phyloP scores from a whole-genome alignment of 2,797 vertebrate species.

The Leptatherina wallacei region DNA sequence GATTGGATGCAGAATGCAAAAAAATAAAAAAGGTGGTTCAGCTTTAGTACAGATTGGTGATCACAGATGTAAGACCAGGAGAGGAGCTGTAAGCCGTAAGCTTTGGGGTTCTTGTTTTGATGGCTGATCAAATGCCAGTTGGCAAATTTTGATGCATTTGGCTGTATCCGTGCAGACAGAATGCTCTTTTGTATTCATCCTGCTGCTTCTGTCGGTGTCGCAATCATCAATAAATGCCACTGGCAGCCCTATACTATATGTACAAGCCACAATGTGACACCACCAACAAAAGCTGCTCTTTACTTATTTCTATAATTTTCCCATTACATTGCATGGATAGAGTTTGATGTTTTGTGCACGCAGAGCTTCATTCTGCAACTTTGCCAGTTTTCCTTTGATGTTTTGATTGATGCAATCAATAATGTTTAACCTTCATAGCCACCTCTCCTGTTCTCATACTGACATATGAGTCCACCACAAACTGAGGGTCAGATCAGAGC shows the following conservation, averaged over 20 bases:
- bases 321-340: background rate
- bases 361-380: background rate
- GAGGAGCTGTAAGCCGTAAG: background rate
- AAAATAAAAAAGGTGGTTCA: background rate
- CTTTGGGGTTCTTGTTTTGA: background rate
- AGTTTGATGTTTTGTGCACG: background rate
- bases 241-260: background rate
- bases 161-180: background rate
- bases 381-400: background rate
- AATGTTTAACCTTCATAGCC: background rate
- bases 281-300: background rate
- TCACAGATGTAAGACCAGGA: background rate
- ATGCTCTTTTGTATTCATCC: background rate
- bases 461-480: background rate
- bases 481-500: background rate
- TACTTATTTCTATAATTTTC: background rate
- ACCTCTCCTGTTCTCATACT: background rate
- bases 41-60: background rate
- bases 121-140: background rate
- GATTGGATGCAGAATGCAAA: background rate
- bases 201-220: background rate
- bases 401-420: slow-evolving; percentile 5
- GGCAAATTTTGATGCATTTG: background rate
- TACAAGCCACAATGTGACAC: background rate
- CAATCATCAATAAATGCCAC: slow-evolving; percentile 6